Base-by-base conservation (phyloP, 2,113 vertebrate species). In the Sebastes fasciatus region DNA sequence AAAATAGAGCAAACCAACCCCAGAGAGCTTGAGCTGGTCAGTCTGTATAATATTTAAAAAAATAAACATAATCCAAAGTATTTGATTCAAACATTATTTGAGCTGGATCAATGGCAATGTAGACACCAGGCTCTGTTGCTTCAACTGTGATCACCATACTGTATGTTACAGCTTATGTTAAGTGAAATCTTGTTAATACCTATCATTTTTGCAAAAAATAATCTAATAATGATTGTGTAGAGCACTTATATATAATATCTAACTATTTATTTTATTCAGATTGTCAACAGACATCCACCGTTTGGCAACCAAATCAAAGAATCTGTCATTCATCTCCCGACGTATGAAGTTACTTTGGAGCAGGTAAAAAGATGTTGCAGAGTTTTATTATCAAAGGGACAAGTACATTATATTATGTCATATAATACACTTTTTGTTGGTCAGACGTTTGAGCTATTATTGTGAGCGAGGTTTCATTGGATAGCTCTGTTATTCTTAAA, bases 281-380 rank as follows among this genome's bases (percentile, higher is more conserved):
- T 99, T 95, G 93, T 99, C 86, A 99, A 97, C 93, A 97, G 98
- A 85, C 97, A 99, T 82, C 98, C 98, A 52, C 98, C 97, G 42
- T 99, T 99, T 96, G 98, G 98, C 91, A 99, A 97, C 89, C 98
- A 98, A 89, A 98, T 99, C 92, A 98, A 96, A 95, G 98, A 99
- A 74, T 95, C 96, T 83, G 96, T 98, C 86, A 87, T 94, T 46
- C 92, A 96, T 86, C 97, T 99, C 80, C 98, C 98, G 12, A 98
- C 97, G 93, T 99, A 99, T 62, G 95, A 96, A 89, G 89, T 99
- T 76, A 90, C 88, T 69, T 67, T 98, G 84, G 95, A 98, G 74
- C 97, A 98, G 97, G 97, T 95, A 84, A 86, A 81, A 34, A 17
- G 0, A 6, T 5, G 8, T 10, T 4, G 26, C 55, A 69, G 12